Evolutionary conservation across 2,113 vertebrate genomes (phyloP).

Genomic region (Plectropomus leopardus): DNA sequence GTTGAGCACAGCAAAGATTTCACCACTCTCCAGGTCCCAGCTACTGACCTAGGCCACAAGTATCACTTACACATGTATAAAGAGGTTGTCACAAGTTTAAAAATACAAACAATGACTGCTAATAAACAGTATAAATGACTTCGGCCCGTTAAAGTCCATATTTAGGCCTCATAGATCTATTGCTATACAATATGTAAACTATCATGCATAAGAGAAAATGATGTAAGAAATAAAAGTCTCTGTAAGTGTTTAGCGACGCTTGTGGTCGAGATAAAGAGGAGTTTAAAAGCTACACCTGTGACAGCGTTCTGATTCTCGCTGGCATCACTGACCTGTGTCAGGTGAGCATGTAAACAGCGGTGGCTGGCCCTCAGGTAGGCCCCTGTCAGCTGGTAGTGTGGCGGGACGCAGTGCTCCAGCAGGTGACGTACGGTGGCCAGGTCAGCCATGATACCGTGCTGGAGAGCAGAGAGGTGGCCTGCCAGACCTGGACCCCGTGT

Average conservation of each 20-base stretch:
- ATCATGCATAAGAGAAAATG: not conserved
- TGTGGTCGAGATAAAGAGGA: not conserved
- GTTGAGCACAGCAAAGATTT: slow-evolving; percentile 92
- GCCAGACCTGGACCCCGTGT: slow-evolving; percentile 86
- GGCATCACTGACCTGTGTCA: slow-evolving; percentile 87
- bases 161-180: not conserved
- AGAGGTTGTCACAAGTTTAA: not conserved
- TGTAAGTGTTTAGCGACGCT: not conserved
- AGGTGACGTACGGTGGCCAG: slow-evolving; percentile 89
- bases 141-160: not conserved
- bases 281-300: not conserved
- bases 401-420: slow-evolving; percentile 93
- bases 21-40: slow-evolving; percentile 92
- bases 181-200: not conserved
- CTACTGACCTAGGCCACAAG: slow-evolving; percentile 87
- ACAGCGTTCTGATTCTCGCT: too few species aligned
- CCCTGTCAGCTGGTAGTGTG: slow-evolving; percentile 89
- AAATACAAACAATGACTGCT: not conserved
- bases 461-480: slow-evolving; percentile 89
- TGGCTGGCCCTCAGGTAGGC: slow-evolving; percentile 90
- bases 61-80: slow-evolving; percentile 17
- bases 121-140: not conserved
- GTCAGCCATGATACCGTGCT: slow-evolving; percentile 88
- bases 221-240: not conserved
- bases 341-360: slow-evolving; percentile 85